Evolutionary conservation across 2,888 invertebrate species (phyloP), one percentile per base, ranked within the genome.

Genomic region (Acanthosepion pharaonis): DNA sequence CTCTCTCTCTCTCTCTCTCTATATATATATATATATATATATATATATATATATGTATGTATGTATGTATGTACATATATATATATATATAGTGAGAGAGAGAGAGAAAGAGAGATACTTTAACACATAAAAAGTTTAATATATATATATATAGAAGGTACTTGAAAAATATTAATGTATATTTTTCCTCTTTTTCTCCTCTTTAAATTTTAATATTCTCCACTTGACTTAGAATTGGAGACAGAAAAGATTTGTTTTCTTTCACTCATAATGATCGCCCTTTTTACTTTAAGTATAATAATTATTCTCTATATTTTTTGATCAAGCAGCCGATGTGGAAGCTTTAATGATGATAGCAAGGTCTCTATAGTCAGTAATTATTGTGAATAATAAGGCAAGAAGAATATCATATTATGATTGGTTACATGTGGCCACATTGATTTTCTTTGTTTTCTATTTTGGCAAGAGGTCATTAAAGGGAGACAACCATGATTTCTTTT

Each of bases 391-490:
- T 78, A 78, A 33, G 33, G 78, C 78, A 15, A 78, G n/a, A n/a
- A 33, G 78, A n/a, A 78, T n/a, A 78, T 78, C 33, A 78, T 23
- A 18, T 33, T 78, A 78, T 18, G 9, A 33, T 15, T 15, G 11
- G 33, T 78, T 78, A 78, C 18, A 9, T 33, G 78, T 78, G 78
- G 78, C 78, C 78, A 33, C n/a, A 59, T 3, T 55, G 49, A 53
- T 93, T 93, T 53, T 33, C 15, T 42, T 48, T 53, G 93, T 53
- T 51, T 93, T 9, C 48, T 51, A 11, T 51, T 42, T 51, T 18
- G 93, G 42, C 93, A 93, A 51, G 93, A 93, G 93, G 93, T 93
- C 49, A n/a, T 93, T 48, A 53, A 93, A 93, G 28, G n/a, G 48
- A 93, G 48, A n/a, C 4, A 42, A 78, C 33, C n/a, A n/a, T n/a